Conservation (phyloP, 2,797 vertebrate genomes). For the Sebastes aleutianus region DNA sequence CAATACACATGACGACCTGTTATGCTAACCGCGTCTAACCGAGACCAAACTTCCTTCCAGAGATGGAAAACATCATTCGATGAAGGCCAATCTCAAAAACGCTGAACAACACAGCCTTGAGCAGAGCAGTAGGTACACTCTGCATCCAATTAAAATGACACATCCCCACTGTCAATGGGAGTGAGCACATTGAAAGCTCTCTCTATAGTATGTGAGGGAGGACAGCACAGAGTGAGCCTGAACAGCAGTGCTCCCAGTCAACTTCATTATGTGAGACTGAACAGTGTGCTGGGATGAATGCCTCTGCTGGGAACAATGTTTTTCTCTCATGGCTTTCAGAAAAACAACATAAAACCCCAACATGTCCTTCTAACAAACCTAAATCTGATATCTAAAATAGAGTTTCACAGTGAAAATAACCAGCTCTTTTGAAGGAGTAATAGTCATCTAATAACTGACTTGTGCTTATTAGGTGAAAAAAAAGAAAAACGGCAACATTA, state of each 20-base stretch:
- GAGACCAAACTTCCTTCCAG: slow-evolving; percentile 4
- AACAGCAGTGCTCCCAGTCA: slow-evolving; percentile 27
- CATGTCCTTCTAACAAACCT: not conserved
- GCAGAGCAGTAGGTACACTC: slow-evolving; percentile 33
- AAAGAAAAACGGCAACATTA: not conserved
- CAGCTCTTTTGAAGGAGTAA: not conserved
- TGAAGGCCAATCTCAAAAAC: slow-evolving; percentile 5
- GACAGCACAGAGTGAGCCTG: slow-evolving; percentile 34
- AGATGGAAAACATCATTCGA: slow-evolving; percentile 39
- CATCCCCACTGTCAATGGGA: slow-evolving; percentile 49
- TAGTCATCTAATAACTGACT: not conserved
- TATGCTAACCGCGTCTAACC: not conserved
- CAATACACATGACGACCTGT: not conserved
- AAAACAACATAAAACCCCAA: not conserved
- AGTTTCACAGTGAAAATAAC: not conserved
- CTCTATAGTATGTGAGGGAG: slow-evolving; percentile 34
- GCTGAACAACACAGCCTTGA: slow-evolving; percentile 46
- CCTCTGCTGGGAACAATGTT: slow-evolving; percentile 19
- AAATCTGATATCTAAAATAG: not conserved
- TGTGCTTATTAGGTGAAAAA: not conserved
- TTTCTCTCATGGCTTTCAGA: not conserved
- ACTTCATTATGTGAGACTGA: slow-evolving; percentile 37
- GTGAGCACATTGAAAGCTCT: slow-evolving; percentile 50
- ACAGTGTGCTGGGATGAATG: slow-evolving; percentile 4
- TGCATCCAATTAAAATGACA: slow-evolving; percentile 66